A percentile compares a stretch with the other conserved stretches of the same genome.
These are phyloP conservation scores for Brachypalpus laphriformis DNA, from an alignment of 2,888 invertebrate species.

Conservation along the genomic window DNA sequence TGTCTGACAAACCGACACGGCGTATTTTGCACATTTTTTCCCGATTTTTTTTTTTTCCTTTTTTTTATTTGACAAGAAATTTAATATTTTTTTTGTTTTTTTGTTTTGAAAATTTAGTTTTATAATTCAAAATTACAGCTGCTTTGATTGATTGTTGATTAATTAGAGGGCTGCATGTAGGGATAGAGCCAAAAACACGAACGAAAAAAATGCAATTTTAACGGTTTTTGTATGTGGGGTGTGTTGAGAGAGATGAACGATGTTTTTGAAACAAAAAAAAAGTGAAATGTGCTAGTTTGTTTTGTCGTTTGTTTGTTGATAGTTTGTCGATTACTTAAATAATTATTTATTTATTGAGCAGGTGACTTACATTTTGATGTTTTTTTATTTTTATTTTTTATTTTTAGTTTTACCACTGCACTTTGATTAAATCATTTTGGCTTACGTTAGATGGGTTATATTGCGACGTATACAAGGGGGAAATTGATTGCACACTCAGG, in stretches of 20 bases:
- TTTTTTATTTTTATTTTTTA: constrained; percentile 3
- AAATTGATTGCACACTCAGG: constrained; percentile 2
- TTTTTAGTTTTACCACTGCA: constrained; percentile 22
- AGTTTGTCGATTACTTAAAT: constrained; percentile 23
- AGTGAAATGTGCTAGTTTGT: constrained; percentile 5
- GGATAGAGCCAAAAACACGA: neutral
- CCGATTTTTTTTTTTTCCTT: constrained; percentile 1
- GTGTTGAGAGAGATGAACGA: neutral
- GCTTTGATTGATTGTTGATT: constrained; percentile 41
- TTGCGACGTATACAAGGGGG: neutral
- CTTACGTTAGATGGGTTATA: neutral
- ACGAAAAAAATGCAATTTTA: neutral
- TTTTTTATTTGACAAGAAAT: constrained; percentile 36
- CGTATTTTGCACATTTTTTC: constrained; percentile 51
- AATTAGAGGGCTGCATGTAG: neutral
- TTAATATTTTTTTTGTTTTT: neutral
- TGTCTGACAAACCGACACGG: constrained; percentile 32
- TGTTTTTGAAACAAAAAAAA: constrained; percentile 19
- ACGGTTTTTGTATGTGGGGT: neutral
- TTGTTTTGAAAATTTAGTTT: no score
- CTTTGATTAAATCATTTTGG: constrained; percentile 38
- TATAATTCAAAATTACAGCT: constrained; percentile 12
- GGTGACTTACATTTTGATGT: constrained; percentile 59
- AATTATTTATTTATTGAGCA: constrained; percentile 45
- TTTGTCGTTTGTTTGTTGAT: constrained; percentile 22